Percentiles rank a stretch among this genome's conserved stretches.
Conservation (phyloP, 2,888 invertebrate genomes). For the Monochamus alternatus region DNA sequence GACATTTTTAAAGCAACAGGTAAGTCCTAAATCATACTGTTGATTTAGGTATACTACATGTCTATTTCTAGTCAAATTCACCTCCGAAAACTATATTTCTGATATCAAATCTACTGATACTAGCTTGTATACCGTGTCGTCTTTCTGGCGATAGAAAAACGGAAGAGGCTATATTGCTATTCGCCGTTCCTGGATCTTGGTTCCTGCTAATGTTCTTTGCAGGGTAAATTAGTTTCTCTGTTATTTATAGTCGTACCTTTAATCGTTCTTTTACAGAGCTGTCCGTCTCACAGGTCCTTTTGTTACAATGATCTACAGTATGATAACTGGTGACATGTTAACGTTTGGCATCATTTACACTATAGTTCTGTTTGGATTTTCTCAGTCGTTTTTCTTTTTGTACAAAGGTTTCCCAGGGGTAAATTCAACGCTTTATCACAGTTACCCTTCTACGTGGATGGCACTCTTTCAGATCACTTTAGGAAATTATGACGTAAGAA, state of each 20-base stretch:
- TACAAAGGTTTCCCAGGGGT: conserved; percentile 92
- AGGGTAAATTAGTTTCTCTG: conserved; percentile 77
- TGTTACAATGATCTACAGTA: conserved; percentile 99
- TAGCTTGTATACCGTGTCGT: conserved; percentile 92
- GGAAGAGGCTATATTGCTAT: conserved; percentile 93
- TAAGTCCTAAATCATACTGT: conserved; percentile 67
- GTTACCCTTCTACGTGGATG: conserved; percentile 96
- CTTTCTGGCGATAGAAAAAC: conserved; percentile 81
- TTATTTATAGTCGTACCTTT: too few relatives aligned
- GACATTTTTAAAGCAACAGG: conserved; percentile 94
- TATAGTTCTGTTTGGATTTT: conserved; percentile 95
- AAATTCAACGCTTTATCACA: conserved; percentile 85
- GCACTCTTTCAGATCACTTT: conserved; percentile 97
- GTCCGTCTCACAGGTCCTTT: conserved; percentile 97
- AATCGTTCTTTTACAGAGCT: conserved; percentile 76
- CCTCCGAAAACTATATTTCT: conserved; percentile 96
- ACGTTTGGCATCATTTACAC: conserved; percentile 98
- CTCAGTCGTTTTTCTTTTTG: conserved; percentile 95
- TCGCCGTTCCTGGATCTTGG: conserved; percentile 97
- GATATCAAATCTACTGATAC: conserved; percentile 89
- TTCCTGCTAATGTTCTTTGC: conserved; percentile 99
- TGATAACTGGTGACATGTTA: conserved; percentile 99
- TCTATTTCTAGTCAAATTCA: conserved; percentile 82
- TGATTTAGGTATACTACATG: too few relatives aligned
- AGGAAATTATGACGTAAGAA: conserved; percentile 95